These are phyloP conservation scores for Xylocopa sonorina DNA, from an alignment of 1,140 invertebrate genomes.

Conservation along the genomic window DNA sequence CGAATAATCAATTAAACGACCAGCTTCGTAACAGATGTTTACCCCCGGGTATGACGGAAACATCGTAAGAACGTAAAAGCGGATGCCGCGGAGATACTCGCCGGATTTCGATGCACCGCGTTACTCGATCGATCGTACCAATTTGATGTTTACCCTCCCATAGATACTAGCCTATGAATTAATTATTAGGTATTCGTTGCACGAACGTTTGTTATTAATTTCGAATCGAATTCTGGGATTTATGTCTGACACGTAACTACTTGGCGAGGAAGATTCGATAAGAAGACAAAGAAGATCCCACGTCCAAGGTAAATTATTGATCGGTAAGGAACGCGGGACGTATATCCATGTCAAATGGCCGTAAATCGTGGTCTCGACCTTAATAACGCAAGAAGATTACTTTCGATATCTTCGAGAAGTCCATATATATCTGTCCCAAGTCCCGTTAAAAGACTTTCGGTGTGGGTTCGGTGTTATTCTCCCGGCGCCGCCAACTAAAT, in stretches of 20 bases:
- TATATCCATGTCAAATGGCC: constrained; percentile 7
- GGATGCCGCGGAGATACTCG: not conserved
- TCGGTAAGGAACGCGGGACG: constrained; percentile 25
- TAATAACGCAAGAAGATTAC: constrained; percentile 37
- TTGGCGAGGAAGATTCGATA: not conserved
- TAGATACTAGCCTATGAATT: not conserved
- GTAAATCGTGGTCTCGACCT: constrained; percentile 16
- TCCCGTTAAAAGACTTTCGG: not conserved
- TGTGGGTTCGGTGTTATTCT: not conserved
- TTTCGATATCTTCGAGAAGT: constrained; percentile 28
- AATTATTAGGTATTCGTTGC: not conserved
- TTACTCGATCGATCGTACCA: not conserved
- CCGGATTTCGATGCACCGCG: not conserved
- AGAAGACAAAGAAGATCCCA: not conserved
- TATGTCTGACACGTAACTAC: no score
- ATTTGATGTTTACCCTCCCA: not conserved
- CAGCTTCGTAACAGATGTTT: not conserved
- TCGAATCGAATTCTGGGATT: not conserved
- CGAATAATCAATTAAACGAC: constrained; percentile 14
- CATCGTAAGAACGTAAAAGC: not conserved
- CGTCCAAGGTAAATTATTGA: constrained; percentile 24
- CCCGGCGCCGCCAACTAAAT: not conserved
- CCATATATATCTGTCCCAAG: not conserved
- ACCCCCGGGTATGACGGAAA: not conserved
- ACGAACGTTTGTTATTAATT: not conserved